Conservation (phyloP, 2,888 invertebrate species). For the Agriotes lineatus region DNA sequence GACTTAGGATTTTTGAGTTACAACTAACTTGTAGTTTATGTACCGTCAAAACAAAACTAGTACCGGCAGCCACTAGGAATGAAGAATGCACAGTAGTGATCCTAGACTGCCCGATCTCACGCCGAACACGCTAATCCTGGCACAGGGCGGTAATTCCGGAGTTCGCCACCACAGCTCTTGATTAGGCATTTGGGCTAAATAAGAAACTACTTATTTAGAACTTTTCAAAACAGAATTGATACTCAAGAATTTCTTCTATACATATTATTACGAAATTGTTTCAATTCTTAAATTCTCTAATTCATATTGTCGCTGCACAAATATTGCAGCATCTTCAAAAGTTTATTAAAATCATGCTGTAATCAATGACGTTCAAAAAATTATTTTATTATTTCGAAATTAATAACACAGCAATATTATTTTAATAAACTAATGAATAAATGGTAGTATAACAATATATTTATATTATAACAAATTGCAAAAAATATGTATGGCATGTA, state of each 20-base stretch:
- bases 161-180: constrained; percentile 55
- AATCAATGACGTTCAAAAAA: neutral
- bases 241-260: constrained; percentile 37
- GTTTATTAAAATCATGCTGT: neutral
- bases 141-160: constrained; percentile 47
- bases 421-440: neutral
- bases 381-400: neutral
- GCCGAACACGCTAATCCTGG: constrained; percentile 49
- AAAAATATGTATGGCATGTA: no score
- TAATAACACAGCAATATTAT: neutral
- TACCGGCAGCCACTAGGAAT: constrained; percentile 56
- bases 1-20: constrained; percentile 41
- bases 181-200: constrained; percentile 62
- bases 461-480: neutral
- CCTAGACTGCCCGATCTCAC: constrained; percentile 51
- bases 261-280: constrained; percentile 15
- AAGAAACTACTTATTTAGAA: constrained; percentile 57
- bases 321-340: neutral
- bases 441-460: neutral
- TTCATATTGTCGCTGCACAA: constrained; percentile 5
- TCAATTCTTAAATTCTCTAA: constrained; percentile 3
- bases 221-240: constrained; percentile 34
- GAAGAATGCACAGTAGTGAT: constrained; percentile 49
- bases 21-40: constrained; percentile 61
- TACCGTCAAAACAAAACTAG: constrained; percentile 64